Base-by-base conservation (phyloP, 2,888 invertebrate genomes). In the Eristalinus sepulchralis region DNA sequence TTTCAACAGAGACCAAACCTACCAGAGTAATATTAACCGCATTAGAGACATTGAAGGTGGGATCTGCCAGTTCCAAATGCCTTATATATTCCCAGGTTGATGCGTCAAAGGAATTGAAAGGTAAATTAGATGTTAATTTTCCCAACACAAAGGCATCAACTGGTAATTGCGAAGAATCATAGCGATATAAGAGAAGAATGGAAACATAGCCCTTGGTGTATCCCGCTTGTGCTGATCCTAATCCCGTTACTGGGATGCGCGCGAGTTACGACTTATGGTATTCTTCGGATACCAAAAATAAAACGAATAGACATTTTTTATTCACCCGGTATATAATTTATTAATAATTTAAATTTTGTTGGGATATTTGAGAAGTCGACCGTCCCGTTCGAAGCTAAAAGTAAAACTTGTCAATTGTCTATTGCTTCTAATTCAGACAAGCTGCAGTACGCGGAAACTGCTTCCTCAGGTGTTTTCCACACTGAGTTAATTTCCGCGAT, bases 1-100 rank as follows among this genome's bases (percentile, higher is more conserved):
- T 13, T 53, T 79, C 10, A 71, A 67, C 17, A 88, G 78, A 10
- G 68, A 71, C 76, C 76, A 86, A 31, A 63, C 39, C 84, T 76
- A 70, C 85, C 47, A 88, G 62, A 9, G 88, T 77, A 24, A 88
- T 33, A 31, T 88, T 85, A 75, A 88, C 60, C 9, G 55, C 24
- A 47, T 72, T 63, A 64, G 78, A 53, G 13, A 76, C 72, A 75
- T 80, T 80, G 47, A 83, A 85, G 20, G 60, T 55, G 34, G 84
- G 87, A 80, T 88, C 83, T 39, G 83, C 87, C 33, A 88, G 53
- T 36, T 67, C 36, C n/a, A 83, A 34, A 9, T 71, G 24, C 5
- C 47, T 24, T 17, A 86, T 33, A 64, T 83, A 55, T 9, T 36
- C 27, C 27, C 27, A 27, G 27, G 47, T 59, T 11, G 63, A 83